phyloP scores from a whole-genome alignment of 2,797 vertebrate genomes.

The Tinamus major region DNA sequence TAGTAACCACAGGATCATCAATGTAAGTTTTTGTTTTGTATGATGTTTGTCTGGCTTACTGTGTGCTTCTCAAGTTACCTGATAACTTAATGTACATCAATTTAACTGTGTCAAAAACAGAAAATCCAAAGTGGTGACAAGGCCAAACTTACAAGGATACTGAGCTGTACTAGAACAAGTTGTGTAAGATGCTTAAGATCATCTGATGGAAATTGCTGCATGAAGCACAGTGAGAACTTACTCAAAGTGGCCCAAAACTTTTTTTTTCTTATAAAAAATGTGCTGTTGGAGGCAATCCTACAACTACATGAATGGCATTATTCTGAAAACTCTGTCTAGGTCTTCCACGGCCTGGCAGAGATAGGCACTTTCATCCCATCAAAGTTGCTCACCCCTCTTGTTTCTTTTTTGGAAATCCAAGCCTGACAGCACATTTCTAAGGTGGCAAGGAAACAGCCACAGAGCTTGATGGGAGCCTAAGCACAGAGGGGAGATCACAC shows the following conservation, averaged over 20 bases:
- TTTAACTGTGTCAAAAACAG: neutral
- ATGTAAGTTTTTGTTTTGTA: neutral
- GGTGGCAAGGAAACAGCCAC: neutral
- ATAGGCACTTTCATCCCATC: neutral
- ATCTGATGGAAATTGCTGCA: neutral
- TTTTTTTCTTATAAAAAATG: neutral
- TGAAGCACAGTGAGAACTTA: neutral
- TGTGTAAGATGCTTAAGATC: neutral
- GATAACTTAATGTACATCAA: neutral
- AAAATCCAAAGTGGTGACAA: neutral
- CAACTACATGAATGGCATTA: neutral
- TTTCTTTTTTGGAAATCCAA: slow-evolving; percentile 26
- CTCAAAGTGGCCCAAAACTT: neutral
- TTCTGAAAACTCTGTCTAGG: neutral
- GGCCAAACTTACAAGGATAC: neutral
- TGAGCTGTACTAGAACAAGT: neutral
- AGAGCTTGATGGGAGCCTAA: slow-evolving; percentile 10
- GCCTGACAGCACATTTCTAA: neutral
- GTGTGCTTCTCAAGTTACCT: neutral
- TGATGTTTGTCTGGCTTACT: neutral
- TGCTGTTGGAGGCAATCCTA: neutral
- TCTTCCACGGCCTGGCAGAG: neutral
- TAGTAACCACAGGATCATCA: neutral
- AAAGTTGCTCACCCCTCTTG: neutral
- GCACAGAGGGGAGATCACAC: neutral